Base-by-base conservation (phyloP, 37 sponge, comb jelly and placozoan species). In the Bolinopsis microptera region DNA sequence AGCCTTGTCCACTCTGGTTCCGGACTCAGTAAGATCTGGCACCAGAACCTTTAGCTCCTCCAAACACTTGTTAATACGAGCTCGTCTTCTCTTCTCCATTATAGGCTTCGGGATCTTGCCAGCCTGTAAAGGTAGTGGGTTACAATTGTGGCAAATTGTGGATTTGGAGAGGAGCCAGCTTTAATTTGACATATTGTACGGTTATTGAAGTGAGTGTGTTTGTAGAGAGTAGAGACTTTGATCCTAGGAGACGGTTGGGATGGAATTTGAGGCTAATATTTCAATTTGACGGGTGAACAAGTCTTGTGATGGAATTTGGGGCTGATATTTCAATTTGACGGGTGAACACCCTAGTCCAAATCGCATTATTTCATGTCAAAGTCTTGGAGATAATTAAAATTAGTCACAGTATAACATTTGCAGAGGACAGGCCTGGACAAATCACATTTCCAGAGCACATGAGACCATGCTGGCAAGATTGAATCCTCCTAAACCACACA, bases 61-160 rank as follows among this genome's bases (percentile, higher is more conserved):
- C 90, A 86, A 48, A 40, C 90, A 86, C 24, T 41, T 39, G 90
- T 86, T 86, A 16, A 86, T 86, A 40, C 90, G 90, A 27, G 90
- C 90, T 39, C 90, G 41, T 40, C 90, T 13, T 24, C 90, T 35
- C 30, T 86, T 86, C 61, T 86, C 90, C 90, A 86, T 86, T 40
- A 86, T 41, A 0, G 90, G 90, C 35, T 86, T 86, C 0, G 90
- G 90, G 3, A 86, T 48, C 39, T 86, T 86, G 1, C 90, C 90
- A 25, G 90, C 90, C 90, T 86, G 38, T 8, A 72, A 72, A 5
- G 80, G 35, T 35, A 27, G 90, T 36, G 90, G 28, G 35, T 39
- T 16, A 0, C 13, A 48, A n/a, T n/a, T 48, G 61, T 48, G 61
- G 13, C 61, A 48, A 48, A 48, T 48, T 48, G 61, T 48, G 5